Percentiles rank a stretch among this genome's conserved stretches.
Evolutionary conservation across 2,113 vertebrate species (phyloP).

Genomic region (Arizona elegans): DNA sequence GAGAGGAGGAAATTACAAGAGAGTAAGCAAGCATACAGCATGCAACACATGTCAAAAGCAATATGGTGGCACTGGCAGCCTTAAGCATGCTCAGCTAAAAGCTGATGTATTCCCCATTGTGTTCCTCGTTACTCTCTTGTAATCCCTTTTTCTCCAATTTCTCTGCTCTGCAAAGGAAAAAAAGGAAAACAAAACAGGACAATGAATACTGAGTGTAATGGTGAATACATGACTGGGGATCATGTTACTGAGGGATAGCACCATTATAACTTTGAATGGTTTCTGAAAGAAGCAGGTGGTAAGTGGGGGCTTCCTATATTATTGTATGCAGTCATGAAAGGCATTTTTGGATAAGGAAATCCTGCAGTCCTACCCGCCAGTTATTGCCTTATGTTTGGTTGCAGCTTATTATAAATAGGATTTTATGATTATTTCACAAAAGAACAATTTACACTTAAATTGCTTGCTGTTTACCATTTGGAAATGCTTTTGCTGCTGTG

Average conservation of each 20-base stretch:
- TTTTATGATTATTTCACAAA: not conserved
- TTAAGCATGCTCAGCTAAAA: not conserved
- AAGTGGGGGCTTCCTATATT: not conserved
- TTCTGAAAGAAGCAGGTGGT: not conserved
- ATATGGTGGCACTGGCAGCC: not conserved
- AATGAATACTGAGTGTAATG: not conserved
- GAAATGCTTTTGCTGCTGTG: not conserved
- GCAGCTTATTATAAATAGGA: not conserved
- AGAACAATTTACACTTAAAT: too few species aligned
- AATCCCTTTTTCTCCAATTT: not conserved
- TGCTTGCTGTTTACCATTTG: not conserved
- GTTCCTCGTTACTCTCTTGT: not conserved
- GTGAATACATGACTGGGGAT: not conserved
- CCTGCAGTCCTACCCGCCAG: not conserved
- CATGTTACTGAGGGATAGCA: not conserved
- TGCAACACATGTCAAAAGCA: not conserved
- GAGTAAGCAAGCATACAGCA: not conserved
- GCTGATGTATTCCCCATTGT: not conserved
- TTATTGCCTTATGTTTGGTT: not conserved
- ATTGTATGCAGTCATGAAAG: not conserved
- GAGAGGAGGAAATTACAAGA: not conserved
- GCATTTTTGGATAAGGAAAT: not conserved
- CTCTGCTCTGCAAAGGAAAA: not conserved
- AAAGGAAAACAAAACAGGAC: not conserved
- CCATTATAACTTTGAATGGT: not conserved